Evolutionary conservation across 37 sponge, comb jelly and placozoan genomes (phyloP), one percentile per base, ranked within the genome.

Genomic region (Ephydatia muelleri): DNA sequence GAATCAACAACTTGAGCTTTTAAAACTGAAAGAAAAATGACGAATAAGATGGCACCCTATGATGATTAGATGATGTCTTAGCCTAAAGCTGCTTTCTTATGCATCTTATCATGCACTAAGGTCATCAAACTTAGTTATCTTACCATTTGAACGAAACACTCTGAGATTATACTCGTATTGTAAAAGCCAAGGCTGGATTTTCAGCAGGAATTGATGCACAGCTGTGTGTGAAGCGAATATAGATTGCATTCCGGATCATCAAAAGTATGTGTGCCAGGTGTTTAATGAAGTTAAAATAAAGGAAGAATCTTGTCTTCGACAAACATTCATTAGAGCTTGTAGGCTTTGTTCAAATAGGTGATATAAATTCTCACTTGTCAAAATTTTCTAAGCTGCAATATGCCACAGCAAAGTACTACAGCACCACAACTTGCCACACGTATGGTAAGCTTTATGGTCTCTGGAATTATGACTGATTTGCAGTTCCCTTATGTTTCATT

Each of bases 211-310:
- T n/a, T n/a, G n/a, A n/a, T n/a, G n/a, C n/a, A n/a, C n/a, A n/a
- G n/a, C n/a, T n/a, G n/a, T n/a, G 36, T 85, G 57, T 29, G 48
- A 71, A 71, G 76, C 77, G 36, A 84, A 84, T 28, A 31, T 84
- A 31, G 43, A 65, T 77, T 34, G 68, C 40, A 65, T 75, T 38
- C 78, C 77, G 2, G 85, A 84, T 22, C 77, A 38, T 38, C 85
- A 84, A 40, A 75, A 77, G 67, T 77, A 84, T 77, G 85, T 84
- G n/a, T 77, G 77, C 39, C 68, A 74, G 19, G 85, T 77, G 27
- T 71, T 82, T 72, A 73, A 82, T 49, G 83, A 82, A 85, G 38
- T 85, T 34, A 77, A 85, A 68, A 38, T 86, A 23, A 75, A 76
- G n/a, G n/a, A n/a, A n/a, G n/a, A n/a, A n/a, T n/a, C 68, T 84